Evolutionary conservation across 1,140 invertebrate genomes (phyloP).

Genomic region (Macrostomum lignano): DNA sequence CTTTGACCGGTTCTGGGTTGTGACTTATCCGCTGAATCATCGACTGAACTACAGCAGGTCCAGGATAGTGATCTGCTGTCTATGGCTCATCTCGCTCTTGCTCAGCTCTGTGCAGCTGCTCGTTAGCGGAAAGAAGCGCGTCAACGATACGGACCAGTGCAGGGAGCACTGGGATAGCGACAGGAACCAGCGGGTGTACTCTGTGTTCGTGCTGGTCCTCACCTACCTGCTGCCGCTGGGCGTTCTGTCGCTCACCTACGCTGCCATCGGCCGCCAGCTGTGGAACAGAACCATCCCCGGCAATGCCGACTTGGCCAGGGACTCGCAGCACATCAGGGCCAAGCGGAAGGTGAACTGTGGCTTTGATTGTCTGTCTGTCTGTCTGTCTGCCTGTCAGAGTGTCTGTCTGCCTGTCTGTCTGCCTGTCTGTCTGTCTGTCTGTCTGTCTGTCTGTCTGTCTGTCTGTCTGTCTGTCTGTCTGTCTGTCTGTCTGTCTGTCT

Average conservation of each 20-base stretch:
- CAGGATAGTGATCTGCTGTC: conserved; percentile 20
- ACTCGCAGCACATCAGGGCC: conserved; percentile 25
- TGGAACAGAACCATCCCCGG: conserved; percentile 30
- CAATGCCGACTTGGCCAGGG: conserved; percentile 28
- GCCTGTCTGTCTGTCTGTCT: too few species aligned
- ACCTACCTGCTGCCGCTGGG: conserved; percentile 31
- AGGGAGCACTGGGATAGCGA: conserved; percentile 15
- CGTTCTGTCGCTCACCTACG: conserved; percentile 29
- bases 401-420: too few species aligned
- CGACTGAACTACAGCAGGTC: conserved; percentile 10
- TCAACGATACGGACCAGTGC: conserved; percentile 19
- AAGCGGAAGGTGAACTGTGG: conserved; percentile 30
- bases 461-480: too few species aligned
- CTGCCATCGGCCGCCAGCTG: conserved; percentile 17
- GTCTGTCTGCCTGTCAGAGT: conserved; percentile 1
- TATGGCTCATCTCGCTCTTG: conserved; percentile 28
- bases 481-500: too few species aligned
- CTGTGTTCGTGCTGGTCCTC: conserved; percentile 27
- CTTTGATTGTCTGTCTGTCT: neutral
- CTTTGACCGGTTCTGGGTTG: conserved; percentile 18
- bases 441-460: too few species aligned
- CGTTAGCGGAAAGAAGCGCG: conserved; percentile 18
- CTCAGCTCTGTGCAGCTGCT: conserved; percentile 26
- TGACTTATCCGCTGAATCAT: conserved; percentile 15
- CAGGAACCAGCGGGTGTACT: conserved; percentile 20